These are phyloP conservation scores for Acronicta psi DNA, from an alignment of 2,888 invertebrate genomes.

Conservation along the genomic window DNA sequence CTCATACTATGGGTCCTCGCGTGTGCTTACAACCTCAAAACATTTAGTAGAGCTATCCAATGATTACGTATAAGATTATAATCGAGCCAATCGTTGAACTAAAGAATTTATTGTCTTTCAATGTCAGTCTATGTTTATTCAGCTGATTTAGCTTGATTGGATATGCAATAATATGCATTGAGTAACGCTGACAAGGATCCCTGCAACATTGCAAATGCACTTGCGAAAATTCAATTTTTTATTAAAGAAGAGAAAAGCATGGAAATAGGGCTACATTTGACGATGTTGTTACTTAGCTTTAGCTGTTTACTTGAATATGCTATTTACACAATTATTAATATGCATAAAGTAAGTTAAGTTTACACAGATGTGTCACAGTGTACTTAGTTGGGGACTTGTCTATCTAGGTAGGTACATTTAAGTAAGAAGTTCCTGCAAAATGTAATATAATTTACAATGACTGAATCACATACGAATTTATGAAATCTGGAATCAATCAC, in stretches of 20 bases:
- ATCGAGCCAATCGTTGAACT: constrained; percentile 6
- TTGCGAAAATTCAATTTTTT: too few species aligned
- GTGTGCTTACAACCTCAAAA: constrained; percentile 52
- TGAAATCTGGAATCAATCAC: too few species aligned
- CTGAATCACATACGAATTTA: background rate
- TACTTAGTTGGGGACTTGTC: background rate
- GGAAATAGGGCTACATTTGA: constrained; percentile 4
- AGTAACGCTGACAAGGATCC: constrained; percentile 1
- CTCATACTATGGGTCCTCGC: constrained; percentile 40
- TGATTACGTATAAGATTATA: constrained; percentile 10
- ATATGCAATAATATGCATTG: constrained; percentile 21
- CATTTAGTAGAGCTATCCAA: constrained; percentile 18
- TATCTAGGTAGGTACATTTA: background rate
- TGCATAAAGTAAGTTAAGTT: background rate
- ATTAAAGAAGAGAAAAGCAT: background rate
- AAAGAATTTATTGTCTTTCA: constrained; percentile 13
- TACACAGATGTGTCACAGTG: constrained; percentile 1
- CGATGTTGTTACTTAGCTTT: background rate
- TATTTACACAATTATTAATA: background rate
- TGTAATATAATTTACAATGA: background rate
- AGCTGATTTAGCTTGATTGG: constrained; percentile 30
- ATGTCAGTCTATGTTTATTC: constrained; percentile 31
- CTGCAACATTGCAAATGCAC: background rate
- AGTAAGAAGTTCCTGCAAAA: background rate
- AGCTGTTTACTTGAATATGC: background rate